phyloP scores from a whole-genome alignment of 2,888 invertebrate species.

The Tachina fera region DNA sequence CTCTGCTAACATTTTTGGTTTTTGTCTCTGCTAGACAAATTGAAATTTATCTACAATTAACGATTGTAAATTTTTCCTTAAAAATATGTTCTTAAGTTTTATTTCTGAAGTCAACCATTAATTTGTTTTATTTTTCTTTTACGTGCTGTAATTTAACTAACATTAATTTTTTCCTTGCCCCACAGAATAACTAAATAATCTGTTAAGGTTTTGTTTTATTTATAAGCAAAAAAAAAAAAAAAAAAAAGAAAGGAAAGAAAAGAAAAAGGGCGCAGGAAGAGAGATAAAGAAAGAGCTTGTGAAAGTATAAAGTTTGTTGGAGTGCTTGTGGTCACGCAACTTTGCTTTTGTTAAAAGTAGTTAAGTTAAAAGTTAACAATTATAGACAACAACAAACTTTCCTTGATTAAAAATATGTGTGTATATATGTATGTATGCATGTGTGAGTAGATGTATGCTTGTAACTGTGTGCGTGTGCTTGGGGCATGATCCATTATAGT shows the following conservation, averaged over 20 bases:
- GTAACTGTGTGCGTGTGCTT: background rate
- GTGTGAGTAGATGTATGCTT: background rate
- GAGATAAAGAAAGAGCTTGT: slow-evolving; percentile 15
- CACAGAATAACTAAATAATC: slow-evolving; percentile 2
- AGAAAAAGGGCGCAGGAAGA: background rate
- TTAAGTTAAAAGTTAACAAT: slow-evolving; percentile 67
- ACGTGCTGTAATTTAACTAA: background rate
- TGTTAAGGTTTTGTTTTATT: slow-evolving; percentile 4
- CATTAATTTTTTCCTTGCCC: background rate
- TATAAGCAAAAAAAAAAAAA: background rate
- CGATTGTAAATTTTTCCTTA: background rate
- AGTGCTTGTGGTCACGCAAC: slow-evolving; percentile 70
- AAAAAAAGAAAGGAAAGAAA: too few relatives aligned
- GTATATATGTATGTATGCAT: background rate
- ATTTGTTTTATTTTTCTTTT: background rate
- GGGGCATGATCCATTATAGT: background rate
- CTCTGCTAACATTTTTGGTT: too few relatives aligned
- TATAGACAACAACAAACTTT: slow-evolving; percentile 56
- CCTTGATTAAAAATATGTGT: background rate
- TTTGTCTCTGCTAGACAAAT: too few relatives aligned
- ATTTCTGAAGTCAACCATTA: background rate
- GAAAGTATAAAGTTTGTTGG: slow-evolving; percentile 58
- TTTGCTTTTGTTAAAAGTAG: slow-evolving; percentile 53
- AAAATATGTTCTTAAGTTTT: background rate
- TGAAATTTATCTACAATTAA: too few relatives aligned